Percentiles rank a stretch among this genome's conserved stretches.
Conservation (phyloP, 2,888 invertebrate genomes). For the Epsilonema sp. region DNA sequence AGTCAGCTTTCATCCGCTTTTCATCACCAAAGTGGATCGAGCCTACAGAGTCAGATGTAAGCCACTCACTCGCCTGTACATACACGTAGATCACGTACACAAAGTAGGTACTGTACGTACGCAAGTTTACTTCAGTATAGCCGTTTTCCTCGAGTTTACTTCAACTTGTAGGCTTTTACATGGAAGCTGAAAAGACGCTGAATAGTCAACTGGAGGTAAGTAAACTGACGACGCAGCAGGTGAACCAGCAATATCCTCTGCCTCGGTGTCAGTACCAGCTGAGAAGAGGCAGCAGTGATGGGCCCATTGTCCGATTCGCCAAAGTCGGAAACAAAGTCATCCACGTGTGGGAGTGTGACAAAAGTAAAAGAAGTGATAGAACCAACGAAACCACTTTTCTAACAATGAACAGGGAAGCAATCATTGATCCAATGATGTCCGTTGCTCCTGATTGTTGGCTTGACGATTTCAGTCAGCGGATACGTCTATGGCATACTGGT, state of each 20-base stretch:
- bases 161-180: constrained; percentile 18
- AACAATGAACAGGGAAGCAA: too few species aligned
- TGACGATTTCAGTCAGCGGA: constrained; percentile 15
- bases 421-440: too few species aligned
- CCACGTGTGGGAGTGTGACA: constrained; percentile 26
- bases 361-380: constrained; percentile 9
- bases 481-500: constrained; percentile 24
- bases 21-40: constrained; percentile 24
- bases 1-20: constrained; percentile 26
- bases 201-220: constrained; percentile 23
- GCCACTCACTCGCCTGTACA: too few species aligned
- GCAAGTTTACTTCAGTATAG: too few species aligned
- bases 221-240: constrained; percentile 18
- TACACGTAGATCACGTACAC: too few species aligned
- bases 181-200: constrained; percentile 24
- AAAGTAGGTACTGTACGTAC: too few species aligned
- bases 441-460: too few species aligned
- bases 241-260: constrained; percentile 22
- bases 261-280: constrained; percentile 24
- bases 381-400: too few species aligned
- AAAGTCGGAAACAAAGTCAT: constrained; percentile 15
- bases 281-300: constrained; percentile 13
- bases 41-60: constrained; percentile 24
- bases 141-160: too few species aligned
- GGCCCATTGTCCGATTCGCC: constrained; percentile 7